Evolutionary conservation across 2,113 vertebrate species (phyloP), one percentile per base, ranked within the genome.

Genomic region (Oncorhynchus tshawytscha): DNA sequence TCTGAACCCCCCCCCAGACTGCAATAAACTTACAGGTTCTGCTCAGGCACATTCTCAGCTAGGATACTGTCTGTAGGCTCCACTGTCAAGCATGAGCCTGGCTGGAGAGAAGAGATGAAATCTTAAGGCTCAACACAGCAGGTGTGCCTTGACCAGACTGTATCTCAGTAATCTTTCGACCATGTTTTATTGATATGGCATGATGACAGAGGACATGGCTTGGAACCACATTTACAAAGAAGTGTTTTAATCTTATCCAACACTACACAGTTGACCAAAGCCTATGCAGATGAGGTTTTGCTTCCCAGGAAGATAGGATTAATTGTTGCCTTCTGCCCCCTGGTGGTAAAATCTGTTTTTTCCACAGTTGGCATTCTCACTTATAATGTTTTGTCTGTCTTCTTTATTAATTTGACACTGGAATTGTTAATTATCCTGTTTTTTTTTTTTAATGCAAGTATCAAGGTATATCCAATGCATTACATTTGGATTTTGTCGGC

Each of bases 251-350:
- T 57, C 51, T 13, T 57, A 57, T 67, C 27, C 27, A 27, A 25
- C 65, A 67, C 39, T 45, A 67, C 13, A 22, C 15, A 34, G 16
- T 45, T 18, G 31, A 20, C 31, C 67, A 68, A 68, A 3, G 25
- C 3, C 31, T 20, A 68, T 18, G 67, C 27, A 31, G 65, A 31
- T 29, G 3, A 31, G 67, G 18, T 68, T 39, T 27, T 39, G 27
- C 31, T 16, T 27, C 18, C 31, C 20, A 18, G 25, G 13, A 12
- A 68, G 27, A 68, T n/a, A 39, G 15, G 67, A 68, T 34, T 54
- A 65, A 45, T 29, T 9, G 20, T 27, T 29, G 11, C 8, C 18
- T 64, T 72, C 70, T 78, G 75, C 70, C 76, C 70, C 72, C 76
- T 78, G 34, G 60, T 67, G 70, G 70, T 65, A 15, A 12, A 12